Evolutionary conservation across 2,888 invertebrate species (phyloP), one percentile per base, ranked within the genome.

Genomic region (Acanthacorydalis orientalis): DNA sequence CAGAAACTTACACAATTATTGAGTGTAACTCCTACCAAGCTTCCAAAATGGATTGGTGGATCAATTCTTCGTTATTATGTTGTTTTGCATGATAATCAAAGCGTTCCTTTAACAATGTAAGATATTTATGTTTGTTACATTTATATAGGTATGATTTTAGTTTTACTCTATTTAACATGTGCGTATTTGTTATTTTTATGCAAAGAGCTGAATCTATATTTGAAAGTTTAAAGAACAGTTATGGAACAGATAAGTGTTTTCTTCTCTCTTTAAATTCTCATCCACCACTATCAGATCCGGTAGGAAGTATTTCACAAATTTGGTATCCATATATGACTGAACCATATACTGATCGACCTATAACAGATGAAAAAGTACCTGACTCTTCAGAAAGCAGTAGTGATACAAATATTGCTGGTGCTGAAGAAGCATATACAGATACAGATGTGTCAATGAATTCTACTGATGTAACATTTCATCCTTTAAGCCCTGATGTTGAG

Each of bases 51-150:
- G 85, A 84, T 86, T 58, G 75, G 77, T 51, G 75, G 77, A 32
- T 83, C 86, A 60, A 80, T 89, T 31, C 72, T 93, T 38, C 84
- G 88, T 61, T 89, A 88, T 63, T 93, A 90, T 66, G 80, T 96
- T 45, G 73, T 97, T 44, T 60, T 96, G 47, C 90, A 95, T 68
- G 96, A 93, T 68, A 79, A 78, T 43, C 68, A 31, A 40, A 40
- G 32, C 2, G 39, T 41, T 14, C 32, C 46, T 23, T 4, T 23
- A 6, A 23, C 23, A 23, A 23, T 23, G 23, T 23, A 23, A 23
- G 23, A 23, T 23, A 23, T 23, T 23, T 4, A 23, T 23, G 23
- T 23, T 23, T 23, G 6, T 23, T 6, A 4, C 6, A 23, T 23
- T 23, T 23, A 23, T 23, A n/a, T n/a, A n/a, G n/a, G n/a, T n/a